phyloP scores from a whole-genome alignment of 2,797 vertebrate species.

The Pteropus rufus region DNA sequence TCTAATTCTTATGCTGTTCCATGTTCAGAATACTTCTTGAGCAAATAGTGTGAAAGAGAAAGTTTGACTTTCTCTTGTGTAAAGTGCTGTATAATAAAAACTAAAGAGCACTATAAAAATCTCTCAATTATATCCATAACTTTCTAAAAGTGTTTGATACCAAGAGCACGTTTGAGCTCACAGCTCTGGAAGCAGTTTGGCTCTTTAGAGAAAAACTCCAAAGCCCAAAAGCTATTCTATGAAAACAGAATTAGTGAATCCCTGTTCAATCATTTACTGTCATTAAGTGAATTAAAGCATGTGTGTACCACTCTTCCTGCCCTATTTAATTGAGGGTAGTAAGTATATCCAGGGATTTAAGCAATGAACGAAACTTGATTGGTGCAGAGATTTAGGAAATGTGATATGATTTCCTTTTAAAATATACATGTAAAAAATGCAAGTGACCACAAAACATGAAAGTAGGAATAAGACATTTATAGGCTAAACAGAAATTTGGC shows the following conservation, averaged over 20 bases:
- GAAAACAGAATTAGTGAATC: not conserved
- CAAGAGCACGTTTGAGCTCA: not conserved
- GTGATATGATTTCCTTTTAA: not conserved
- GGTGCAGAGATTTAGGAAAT: not conserved
- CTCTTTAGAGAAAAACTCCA: not conserved
- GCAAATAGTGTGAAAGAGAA: not conserved
- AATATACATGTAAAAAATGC: not conserved
- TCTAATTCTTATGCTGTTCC: not conserved
- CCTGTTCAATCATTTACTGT: not conserved
- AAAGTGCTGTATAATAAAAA: not conserved
- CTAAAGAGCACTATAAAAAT: not conserved
- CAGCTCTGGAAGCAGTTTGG: not conserved
- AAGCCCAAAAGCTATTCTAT: not conserved
- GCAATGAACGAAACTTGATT: not conserved
- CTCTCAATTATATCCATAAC: not conserved
- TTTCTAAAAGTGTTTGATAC: not conserved
- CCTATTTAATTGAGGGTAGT: not conserved
- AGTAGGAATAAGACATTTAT: not conserved
- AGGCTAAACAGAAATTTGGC: not conserved
- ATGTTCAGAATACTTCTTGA: not conserved
- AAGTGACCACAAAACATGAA: not conserved
- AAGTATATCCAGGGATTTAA: not conserved
- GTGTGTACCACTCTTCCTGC: not conserved
- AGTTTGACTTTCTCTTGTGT: not conserved
- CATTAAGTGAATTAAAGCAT: not conserved